These are phyloP conservation scores for Atrina japonica DNA, from an alignment of 2,888 invertebrate genomes.

Conservation along the genomic window DNA sequence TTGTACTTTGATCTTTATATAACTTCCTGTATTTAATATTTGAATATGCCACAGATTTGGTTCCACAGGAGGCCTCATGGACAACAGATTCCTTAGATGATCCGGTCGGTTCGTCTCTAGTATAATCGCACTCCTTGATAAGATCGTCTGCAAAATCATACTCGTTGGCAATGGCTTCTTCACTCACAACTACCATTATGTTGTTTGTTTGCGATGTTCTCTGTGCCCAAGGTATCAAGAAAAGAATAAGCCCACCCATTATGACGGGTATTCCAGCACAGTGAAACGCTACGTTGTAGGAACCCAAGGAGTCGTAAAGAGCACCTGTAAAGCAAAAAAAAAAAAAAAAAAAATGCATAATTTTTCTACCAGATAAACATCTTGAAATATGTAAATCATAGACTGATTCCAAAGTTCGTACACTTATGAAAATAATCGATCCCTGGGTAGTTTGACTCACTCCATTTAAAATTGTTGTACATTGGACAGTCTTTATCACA, in stretches of 20 bases:
- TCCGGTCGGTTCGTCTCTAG: not conserved
- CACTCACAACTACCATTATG: slow-evolving; percentile 48
- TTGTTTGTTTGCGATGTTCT: slow-evolving; percentile 58
- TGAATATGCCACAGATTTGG: not conserved
- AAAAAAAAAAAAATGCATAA: not conserved
- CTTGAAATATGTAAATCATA: too few relatives aligned
- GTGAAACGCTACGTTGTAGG: slow-evolving; percentile 72
- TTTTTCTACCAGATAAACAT: too few relatives aligned
- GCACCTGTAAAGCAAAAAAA: slow-evolving; percentile 58
- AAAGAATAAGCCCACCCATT: slow-evolving; percentile 62
- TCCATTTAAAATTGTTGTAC: too few relatives aligned
- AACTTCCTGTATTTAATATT: slow-evolving; percentile 1
- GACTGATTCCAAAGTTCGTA: too few relatives aligned
- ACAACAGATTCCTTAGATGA: too few relatives aligned
- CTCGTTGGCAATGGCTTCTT: slow-evolving; percentile 52
- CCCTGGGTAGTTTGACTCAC: too few relatives aligned
- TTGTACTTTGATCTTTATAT: slow-evolving; percentile 38
- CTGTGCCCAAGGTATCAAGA: slow-evolving; percentile 74
- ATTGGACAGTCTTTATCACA: too few relatives aligned
- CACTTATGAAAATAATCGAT: too few relatives aligned
- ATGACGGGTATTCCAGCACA: slow-evolving; percentile 70
- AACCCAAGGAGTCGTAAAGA: slow-evolving; percentile 66
- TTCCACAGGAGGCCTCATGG: not conserved
- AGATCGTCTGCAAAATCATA: slow-evolving; percentile 41
- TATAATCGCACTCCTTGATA: slow-evolving; percentile 1